Evolutionary conservation across 1,140 invertebrate species (phyloP), one percentile per base, ranked within the genome.

Genomic region (Physella acuta): DNA sequence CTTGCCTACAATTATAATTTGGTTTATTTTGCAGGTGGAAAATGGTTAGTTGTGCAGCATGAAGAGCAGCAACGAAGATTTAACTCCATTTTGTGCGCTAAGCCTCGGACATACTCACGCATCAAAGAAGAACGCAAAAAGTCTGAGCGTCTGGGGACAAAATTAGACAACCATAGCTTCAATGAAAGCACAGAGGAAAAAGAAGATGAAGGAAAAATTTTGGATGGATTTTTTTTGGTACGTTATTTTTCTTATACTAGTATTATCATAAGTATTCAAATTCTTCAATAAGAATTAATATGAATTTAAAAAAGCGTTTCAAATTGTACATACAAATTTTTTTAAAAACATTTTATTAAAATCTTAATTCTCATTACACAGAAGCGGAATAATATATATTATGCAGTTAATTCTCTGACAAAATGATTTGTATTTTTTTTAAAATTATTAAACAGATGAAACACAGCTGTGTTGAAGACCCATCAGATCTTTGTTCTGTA

Each of bases 151-250:
- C 66, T 76, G 33, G 79, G 76, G 17, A 76, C 75, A 44, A 75
- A 65, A 52, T 31, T 74, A 36, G 62, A 66, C 26, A 72, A 68
- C 16, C 69, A 74, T 5, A 66, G 68, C 24, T 69, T 76, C 56
- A 69, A 69, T 16, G 72, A 74, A 55, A 30, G 26, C 33, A 52
- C 51, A 33, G 63, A 63, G 36, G 75, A 78, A 30, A 72, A 75
- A 14, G 71, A 75, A 52, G 68, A 75, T 20, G 74, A 73, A 52
- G 74, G 76, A 26, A 75, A 76, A 59, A 59, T 75, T 14, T 72
- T 85, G 20, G 81, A 85, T 79, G 82, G 83, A 11, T 84, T 84
- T 69, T 85, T 81, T 74, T 72, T 85, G 79, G 83, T 85, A 77
- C 73, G 44, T 44, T 31, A 51, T 4, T 64, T 37, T 20, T 30